These are phyloP conservation scores for Tachystola acroxantha DNA, from an alignment of 2,888 invertebrate genomes.

Conservation along the genomic window DNA sequence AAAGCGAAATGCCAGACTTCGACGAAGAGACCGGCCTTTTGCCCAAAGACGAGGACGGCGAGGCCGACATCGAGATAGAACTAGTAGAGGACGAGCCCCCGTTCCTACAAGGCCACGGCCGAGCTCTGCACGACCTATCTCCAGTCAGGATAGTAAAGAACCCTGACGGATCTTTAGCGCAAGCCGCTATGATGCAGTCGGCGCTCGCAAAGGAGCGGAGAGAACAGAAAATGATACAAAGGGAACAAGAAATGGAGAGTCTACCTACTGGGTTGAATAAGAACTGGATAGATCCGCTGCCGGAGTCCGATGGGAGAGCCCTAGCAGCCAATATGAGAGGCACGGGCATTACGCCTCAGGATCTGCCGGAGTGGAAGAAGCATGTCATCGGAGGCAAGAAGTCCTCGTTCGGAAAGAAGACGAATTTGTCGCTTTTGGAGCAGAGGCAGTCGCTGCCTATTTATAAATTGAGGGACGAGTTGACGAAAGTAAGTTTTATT, in stretches of 20 bases:
- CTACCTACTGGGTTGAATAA: conserved; percentile 89
- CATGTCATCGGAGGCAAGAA: conserved; percentile 98
- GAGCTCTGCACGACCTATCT: conserved; percentile 93
- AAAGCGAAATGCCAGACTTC: conserved; percentile 97
- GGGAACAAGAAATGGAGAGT: conserved; percentile 94
- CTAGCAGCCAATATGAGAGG: conserved; percentile 90
- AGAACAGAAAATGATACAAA: conserved; percentile 96
- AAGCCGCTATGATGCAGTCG: conserved; percentile 99
- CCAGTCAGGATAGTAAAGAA: conserved; percentile 98
- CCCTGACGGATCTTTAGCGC: conserved; percentile 98
- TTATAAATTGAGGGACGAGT: conserved; percentile 95
- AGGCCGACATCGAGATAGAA: conserved; percentile 99
- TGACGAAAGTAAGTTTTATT: conserved; percentile 90
- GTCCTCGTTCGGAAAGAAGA: conserved; percentile 98
- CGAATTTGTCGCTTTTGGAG: conserved; percentile 94
- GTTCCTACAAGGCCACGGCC: conserved; percentile 95
- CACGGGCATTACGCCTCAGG: conserved; percentile 89
- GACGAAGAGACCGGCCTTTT: conserved; percentile 97
- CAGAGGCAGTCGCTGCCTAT: conserved; percentile 98
- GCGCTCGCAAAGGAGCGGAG: conserved; percentile 97
- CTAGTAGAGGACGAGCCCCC: conserved; percentile 99
- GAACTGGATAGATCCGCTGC: conserved; percentile 98
- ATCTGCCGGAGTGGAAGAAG: conserved; percentile 99
- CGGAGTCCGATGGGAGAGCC: conserved; percentile 86
- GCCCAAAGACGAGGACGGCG: conserved; percentile 94